Evolutionary conservation across 1,140 invertebrate species (phyloP).

Genomic region (Drosophila triauraria): DNA sequence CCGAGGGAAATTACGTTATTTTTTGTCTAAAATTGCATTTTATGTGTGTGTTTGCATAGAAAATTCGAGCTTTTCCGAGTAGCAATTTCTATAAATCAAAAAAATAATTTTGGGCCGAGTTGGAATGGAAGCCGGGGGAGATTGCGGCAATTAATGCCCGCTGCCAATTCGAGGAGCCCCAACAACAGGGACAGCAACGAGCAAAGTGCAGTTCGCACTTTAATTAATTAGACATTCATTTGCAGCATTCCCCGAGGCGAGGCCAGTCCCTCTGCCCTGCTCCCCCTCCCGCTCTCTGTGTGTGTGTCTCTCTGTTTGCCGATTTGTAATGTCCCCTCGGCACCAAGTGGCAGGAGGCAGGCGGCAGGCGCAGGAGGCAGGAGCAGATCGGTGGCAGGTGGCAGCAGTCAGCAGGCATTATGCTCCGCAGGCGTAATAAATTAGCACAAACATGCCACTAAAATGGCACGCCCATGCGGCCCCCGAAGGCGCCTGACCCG

Average conservation of each 20-base stretch:
- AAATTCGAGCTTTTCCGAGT: constrained; percentile 27
- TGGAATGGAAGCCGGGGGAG: too few species aligned
- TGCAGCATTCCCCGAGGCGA: constrained; percentile 53
- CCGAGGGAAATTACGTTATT: constrained; percentile 34
- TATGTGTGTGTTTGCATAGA: constrained; percentile 38
- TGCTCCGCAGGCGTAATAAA: constrained; percentile 79
- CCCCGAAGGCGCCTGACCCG: constrained; percentile 47
- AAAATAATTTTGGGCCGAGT: constrained; percentile 22
- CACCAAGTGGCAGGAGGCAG: constrained; percentile 2
- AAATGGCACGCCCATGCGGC: constrained; percentile 69
- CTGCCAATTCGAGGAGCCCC: constrained; percentile 56
- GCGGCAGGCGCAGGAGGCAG: background rate
- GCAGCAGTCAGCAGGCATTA: constrained; percentile 50
- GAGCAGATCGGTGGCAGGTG: constrained; percentile 17
- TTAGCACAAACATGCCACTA: constrained; percentile 82
- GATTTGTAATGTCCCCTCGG: constrained; percentile 43
- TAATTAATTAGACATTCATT: constrained; percentile 83
- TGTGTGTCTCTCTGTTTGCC: constrained; percentile 19
- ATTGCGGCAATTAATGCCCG: constrained; percentile 59
- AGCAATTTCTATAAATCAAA: constrained; percentile 64
- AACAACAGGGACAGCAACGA: constrained; percentile 6
- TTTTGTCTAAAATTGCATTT: constrained; percentile 55
- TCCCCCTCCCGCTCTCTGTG: background rate
- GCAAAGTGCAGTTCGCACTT: constrained; percentile 70
- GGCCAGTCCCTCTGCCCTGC: background rate